A percentile compares a stretch with the other conserved stretches of the same genome.
Evolutionary conservation across 2,888 invertebrate species (phyloP).

Genomic region (Neoitamus cyanurus): DNA sequence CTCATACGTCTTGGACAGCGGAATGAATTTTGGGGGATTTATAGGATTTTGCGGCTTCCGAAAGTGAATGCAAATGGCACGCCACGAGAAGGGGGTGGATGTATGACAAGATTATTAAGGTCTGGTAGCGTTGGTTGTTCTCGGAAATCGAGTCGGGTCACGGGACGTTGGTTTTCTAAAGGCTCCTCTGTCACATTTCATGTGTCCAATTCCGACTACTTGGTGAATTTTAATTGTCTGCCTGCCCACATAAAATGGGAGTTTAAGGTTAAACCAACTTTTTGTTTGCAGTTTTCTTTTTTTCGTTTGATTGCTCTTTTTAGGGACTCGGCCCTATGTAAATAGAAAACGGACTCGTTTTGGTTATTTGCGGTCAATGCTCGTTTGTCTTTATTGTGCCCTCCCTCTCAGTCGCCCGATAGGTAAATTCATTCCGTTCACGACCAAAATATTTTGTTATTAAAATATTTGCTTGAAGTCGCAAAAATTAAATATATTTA

Average conservation of each 20-base stretch:
- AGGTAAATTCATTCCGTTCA: too few relatives aligned
- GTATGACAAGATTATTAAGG: not conserved
- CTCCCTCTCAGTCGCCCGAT: too few relatives aligned
- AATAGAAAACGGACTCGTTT: too few relatives aligned
- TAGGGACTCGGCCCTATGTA: too few relatives aligned
- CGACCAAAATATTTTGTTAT: too few relatives aligned
- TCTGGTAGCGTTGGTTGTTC: not conserved
- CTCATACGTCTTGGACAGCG: not conserved
- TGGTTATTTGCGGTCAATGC: too few relatives aligned
- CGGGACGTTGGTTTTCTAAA: not conserved
- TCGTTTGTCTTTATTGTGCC: too few relatives aligned
- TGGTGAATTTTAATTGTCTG: not conserved
- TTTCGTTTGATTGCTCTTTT: too few relatives aligned
- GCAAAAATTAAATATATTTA: too few relatives aligned
- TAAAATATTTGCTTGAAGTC: too few relatives aligned
- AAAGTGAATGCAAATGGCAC: not conserved
- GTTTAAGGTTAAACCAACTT: too few relatives aligned
- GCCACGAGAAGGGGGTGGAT: not conserved
- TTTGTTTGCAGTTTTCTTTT: too few relatives aligned
- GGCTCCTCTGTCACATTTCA: not conserved
- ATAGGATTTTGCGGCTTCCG: not conserved
- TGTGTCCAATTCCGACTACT: not conserved
- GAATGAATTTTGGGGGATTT: not conserved
- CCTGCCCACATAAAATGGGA: not conserved
- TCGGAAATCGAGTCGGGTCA: not conserved